phyloP scores from a whole-genome alignment of 2,888 invertebrate genomes.

The Pyrocoelia pectoralis region DNA sequence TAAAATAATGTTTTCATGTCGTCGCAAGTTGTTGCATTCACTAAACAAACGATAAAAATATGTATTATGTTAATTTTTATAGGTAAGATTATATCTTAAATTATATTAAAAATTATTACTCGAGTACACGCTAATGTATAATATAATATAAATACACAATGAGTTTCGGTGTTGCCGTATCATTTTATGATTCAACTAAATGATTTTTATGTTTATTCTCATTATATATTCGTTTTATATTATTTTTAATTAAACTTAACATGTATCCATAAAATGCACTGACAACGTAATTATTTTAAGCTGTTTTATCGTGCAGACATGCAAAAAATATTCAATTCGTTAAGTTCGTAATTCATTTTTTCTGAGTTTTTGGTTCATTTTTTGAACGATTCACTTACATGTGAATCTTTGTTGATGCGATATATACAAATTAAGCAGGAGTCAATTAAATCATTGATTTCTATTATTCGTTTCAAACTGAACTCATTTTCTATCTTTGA shows the following conservation, averaged over 20 bases:
- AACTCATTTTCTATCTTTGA: no score
- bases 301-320: background rate
- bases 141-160: conserved; percentile 9
- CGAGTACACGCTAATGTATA: conserved; percentile 9
- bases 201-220: background rate
- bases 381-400: no score
- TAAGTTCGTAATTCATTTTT: no score
- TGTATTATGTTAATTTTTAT: conserved; percentile 19
- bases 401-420: no score
- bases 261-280: background rate
- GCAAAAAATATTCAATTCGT: no score
- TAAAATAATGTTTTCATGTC: conserved; percentile 13
- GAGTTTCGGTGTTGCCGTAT: conserved; percentile 1
- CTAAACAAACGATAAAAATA: conserved; percentile 14
- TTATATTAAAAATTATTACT: conserved; percentile 16
- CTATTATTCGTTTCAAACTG: no score
- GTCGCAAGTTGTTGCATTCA: conserved; percentile 16
- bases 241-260: background rate
- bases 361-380: no score
- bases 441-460: no score
- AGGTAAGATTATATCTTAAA: conserved; percentile 16
- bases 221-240: background rate
- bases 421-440: no score
- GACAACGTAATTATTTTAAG: background rate
- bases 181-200: background rate